Evolutionary conservation across 2,888 invertebrate genomes (phyloP).

Genomic region (Enchytraeus crypticus): DNA sequence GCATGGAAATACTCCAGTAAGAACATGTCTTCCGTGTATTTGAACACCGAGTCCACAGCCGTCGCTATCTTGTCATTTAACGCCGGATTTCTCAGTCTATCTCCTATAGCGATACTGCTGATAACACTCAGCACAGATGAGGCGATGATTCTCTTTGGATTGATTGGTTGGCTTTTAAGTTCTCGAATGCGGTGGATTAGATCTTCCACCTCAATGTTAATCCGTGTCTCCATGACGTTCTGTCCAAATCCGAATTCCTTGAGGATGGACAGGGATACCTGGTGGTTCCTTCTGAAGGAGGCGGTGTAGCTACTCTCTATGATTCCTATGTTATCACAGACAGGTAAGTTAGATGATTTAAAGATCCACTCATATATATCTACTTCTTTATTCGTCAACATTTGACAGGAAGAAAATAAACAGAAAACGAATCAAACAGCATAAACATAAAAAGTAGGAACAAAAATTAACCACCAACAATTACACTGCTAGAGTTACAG

Average conservation of each 20-base stretch:
- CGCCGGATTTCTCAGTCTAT: too few relatives aligned
- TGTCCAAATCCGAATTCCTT: slow-evolving; percentile 11
- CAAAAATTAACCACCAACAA: too few relatives aligned
- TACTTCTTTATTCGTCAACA: too few relatives aligned
- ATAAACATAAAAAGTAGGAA: too few relatives aligned
- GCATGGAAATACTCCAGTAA: not conserved
- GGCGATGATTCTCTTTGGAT: not conserved
- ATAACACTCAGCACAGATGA: not conserved
- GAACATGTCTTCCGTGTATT: not conserved
- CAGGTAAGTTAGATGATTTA: too few relatives aligned
- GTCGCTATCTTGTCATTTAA: too few relatives aligned
- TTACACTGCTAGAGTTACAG: too few relatives aligned
- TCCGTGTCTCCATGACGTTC: slow-evolving; percentile 2
- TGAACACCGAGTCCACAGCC: too few relatives aligned
- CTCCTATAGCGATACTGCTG: not conserved
- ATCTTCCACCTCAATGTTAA: not conserved
- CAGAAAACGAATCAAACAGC: too few relatives aligned
- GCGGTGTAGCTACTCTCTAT: not conserved
- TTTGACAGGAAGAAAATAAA: too few relatives aligned
- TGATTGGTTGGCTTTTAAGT: not conserved
- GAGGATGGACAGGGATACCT: not conserved
- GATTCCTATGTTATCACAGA: too few relatives aligned
- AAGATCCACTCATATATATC: too few relatives aligned
- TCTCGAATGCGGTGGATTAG: not conserved
- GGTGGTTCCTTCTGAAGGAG: slow-evolving; percentile 2